Base-by-base conservation (phyloP, 2,113 vertebrate genomes). In the Melozone crissalis region DNA sequence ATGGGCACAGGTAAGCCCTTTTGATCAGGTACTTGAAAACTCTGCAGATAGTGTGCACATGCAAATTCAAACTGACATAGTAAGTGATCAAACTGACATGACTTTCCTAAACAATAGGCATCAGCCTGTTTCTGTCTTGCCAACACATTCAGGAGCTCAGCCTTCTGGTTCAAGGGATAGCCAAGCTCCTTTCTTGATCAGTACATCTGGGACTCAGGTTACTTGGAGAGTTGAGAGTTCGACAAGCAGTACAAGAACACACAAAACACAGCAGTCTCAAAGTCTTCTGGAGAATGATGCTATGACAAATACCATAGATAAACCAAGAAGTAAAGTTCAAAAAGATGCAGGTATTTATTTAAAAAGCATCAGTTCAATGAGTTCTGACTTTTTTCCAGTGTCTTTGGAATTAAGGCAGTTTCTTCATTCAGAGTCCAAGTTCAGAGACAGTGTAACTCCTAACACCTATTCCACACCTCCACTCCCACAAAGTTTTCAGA, bases 331-430 rank as follows among this genome's bases (percentile, higher is more conserved):
- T 46, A 47, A 87, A 65, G n/a, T 76, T 81, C 69, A 93, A 16
- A 82, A 65, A 65, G 30, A 79, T 61, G 16, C 68, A 84, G 52
- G 23, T 85, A 13, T 1, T 62, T 74, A 89, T 93, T 79, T 82
- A 4, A 81, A 52, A 88, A 81, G 10, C 24, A 13, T 52, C 27
- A 24, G 12, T 68, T 83, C 20, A 2, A 2, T 39, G 11, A 90
- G 24, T 76, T 94, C 92, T 72, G 73, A 84, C 46, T 86, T 94
- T 27, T 19, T 93, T 74, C 61, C 76, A 78, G 26, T 23, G 37
- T 69, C 96, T 93, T 94, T 95, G 62, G 94, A 97, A 86, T 89
- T 92, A 59, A 66, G 55, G 51, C 71, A 93, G 9, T 37, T 85
- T 78, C 68, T 92, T 87, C 59, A 58, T 76, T 88, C 80, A 67